phyloP scores from a whole-genome alignment of 2,113 vertebrate genomes.

The Pterocles gutturalis region DNA sequence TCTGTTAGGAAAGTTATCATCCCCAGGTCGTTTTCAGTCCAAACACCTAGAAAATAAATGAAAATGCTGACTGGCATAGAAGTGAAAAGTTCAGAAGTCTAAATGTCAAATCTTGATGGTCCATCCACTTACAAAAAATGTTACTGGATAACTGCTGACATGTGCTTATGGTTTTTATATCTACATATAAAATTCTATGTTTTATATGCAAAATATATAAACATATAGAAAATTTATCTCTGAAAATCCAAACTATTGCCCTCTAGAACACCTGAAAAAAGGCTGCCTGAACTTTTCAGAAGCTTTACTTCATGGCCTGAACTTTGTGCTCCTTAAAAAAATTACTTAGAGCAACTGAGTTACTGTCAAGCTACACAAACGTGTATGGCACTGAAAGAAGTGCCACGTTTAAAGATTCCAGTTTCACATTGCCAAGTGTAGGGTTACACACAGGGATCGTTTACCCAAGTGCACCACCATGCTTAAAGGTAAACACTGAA shows the following conservation, averaged over 20 bases:
- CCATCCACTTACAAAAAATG: not conserved
- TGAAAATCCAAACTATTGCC: not conserved
- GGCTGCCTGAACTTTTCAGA: not conserved
- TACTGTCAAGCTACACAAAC: not conserved
- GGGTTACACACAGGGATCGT: not conserved
- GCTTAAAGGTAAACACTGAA: not conserved
- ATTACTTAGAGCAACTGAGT: not conserved
- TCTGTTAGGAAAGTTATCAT: not conserved
- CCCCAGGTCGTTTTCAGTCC: not conserved
- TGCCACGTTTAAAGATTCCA: not conserved
- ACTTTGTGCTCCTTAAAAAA: not conserved
- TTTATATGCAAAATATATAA: not conserved
- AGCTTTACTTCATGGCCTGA: not conserved
- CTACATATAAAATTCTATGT: not conserved
- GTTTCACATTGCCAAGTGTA: not conserved
- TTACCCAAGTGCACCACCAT: not conserved
- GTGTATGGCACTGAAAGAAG: rapidly evolving
- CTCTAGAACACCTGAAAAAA: not conserved
- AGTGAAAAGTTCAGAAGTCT: not conserved
- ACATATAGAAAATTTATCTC: not conserved
- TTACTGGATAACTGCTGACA: not conserved
- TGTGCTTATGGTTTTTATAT: rapidly evolving
- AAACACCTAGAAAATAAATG: not conserved
- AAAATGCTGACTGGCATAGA: not conserved
- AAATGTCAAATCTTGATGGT: not conserved